These are phyloP conservation scores for Parauchenoglanis ngamensis DNA, from an alignment of 2,797 vertebrate species.

Conservation along the genomic window DNA sequence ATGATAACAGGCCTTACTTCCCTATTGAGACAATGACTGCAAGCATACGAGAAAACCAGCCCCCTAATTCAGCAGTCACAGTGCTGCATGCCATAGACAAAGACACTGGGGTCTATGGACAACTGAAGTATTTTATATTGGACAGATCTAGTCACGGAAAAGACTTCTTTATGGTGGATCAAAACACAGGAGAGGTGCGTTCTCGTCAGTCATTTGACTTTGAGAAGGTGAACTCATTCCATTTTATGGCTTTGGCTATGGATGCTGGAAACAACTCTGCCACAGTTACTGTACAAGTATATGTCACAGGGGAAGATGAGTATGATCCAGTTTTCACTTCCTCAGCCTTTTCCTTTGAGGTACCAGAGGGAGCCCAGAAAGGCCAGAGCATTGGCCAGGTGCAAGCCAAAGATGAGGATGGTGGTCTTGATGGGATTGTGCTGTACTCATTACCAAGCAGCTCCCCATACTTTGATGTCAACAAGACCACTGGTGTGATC, in stretches of 20 bases:
- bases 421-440: conserved; percentile 89
- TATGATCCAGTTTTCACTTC: conserved; percentile 91
- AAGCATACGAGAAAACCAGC: conserved; percentile 91
- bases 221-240: conserved; percentile 88
- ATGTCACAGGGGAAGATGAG: conserved; percentile 92
- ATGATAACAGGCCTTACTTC: conserved; percentile 92
- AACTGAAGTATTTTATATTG: conserved; percentile 82
- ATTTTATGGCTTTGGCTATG: conserved; percentile 83
- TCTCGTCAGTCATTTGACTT: conserved; percentile 89
- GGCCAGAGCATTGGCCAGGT: conserved; percentile 91
- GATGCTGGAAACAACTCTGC: conserved; percentile 93
- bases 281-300: conserved; percentile 89
- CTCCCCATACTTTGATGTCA: conserved; percentile 90
- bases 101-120: conserved; percentile 86
- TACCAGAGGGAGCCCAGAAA: conserved; percentile 87
- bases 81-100: conserved; percentile 88
- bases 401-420: conserved; percentile 90
- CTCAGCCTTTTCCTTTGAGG: conserved; percentile 84
- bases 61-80: conserved; percentile 86
- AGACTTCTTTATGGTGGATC: conserved; percentile 83
- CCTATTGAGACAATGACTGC: conserved; percentile 85
- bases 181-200: conserved; percentile 84
- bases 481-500: conserved; percentile 88
- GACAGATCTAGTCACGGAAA: conserved; percentile 72
- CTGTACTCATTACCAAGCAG: conserved; percentile 84